These are phyloP conservation scores for Hydrolagus affinis DNA, from an alignment of 2,113 vertebrate species.

Conservation along the genomic window DNA sequence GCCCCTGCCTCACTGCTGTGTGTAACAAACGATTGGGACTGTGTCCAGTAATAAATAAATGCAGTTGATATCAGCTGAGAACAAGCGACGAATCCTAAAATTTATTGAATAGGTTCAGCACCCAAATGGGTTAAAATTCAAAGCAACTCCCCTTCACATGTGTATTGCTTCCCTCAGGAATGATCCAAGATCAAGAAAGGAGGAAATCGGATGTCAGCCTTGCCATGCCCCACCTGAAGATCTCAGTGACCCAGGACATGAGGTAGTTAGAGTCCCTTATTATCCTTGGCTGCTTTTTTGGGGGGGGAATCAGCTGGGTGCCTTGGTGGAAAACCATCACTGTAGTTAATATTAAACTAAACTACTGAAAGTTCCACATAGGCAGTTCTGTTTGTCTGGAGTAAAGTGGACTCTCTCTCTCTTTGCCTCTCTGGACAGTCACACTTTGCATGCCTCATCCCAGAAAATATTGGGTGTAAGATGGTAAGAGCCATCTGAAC, in stretches of 20 bases:
- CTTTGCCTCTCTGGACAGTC: not conserved
- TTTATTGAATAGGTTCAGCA: not conserved
- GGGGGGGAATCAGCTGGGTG: not conserved
- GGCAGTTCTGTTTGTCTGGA: not conserved
- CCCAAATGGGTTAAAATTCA: not conserved
- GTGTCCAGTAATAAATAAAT: not conserved
- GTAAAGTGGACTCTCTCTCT: not conserved
- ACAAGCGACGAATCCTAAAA: not conserved
- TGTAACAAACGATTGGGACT: too few species aligned
- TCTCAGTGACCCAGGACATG: constrained; percentile 94
- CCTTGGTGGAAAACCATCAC: constrained; percentile 33
- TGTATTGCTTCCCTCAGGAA: constrained; percentile 53
- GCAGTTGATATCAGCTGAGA: not conserved
- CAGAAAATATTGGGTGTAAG: too few species aligned
- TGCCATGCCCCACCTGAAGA: constrained; percentile 78
- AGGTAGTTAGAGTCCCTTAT: constrained; percentile 58
- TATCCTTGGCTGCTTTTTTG: not conserved
- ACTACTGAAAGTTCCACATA: not conserved
- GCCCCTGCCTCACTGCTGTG: too few species aligned
- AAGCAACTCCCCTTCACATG: not conserved
- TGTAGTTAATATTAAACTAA: constrained; percentile 32
- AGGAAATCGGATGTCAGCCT: constrained; percentile 83
- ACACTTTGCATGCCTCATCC: too few species aligned
- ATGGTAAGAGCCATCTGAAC: too few species aligned
- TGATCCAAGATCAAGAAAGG: constrained; percentile 85